A percentile compares a stretch with the other conserved stretches of the same genome.
phyloP scores from a whole-genome alignment of 1,140 invertebrate genomes.

The Drosophila lowei region DNA sequence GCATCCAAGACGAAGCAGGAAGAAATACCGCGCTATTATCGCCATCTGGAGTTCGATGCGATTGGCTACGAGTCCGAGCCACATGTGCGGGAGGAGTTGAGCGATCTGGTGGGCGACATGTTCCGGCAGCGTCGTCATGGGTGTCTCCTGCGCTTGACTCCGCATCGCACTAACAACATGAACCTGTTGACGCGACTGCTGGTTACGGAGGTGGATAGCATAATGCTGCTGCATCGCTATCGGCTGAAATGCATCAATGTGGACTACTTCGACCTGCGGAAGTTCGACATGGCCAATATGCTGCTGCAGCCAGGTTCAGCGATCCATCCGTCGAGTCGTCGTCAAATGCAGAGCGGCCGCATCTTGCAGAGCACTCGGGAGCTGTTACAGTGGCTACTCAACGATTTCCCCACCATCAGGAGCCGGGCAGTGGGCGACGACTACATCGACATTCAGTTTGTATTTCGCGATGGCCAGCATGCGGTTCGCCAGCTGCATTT shows the following conservation, averaged over 20 bases:
- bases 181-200: constrained; percentile 55
- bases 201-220: constrained; percentile 59
- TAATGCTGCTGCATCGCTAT: constrained; percentile 23
- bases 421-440: constrained; percentile 52
- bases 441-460: constrained; percentile 59
- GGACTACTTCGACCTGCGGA: constrained; percentile 66
- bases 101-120: constrained; percentile 40
- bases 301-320: constrained; percentile 2
- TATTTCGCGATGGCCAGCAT: constrained; percentile 21
- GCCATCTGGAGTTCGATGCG: constrained; percentile 59
- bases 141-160: constrained; percentile 50
- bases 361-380: constrained; percentile 49
- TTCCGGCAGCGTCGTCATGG: constrained; percentile 41
- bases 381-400: constrained; percentile 61
- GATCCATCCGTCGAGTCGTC: neutral
- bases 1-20: neutral
- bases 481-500: constrained; percentile 37
- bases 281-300: constrained; percentile 71
- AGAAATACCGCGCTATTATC: constrained; percentile 37
- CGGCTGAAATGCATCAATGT: constrained; percentile 48
- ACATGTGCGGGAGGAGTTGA: constrained; percentile 33
- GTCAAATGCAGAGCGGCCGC: neutral
- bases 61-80: constrained; percentile 61
- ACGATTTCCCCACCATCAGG: constrained; percentile 43
- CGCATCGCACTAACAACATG: constrained; percentile 38